phyloP scores from a whole-genome alignment of 2,888 invertebrate genomes.

The Noctua pronuba region DNA sequence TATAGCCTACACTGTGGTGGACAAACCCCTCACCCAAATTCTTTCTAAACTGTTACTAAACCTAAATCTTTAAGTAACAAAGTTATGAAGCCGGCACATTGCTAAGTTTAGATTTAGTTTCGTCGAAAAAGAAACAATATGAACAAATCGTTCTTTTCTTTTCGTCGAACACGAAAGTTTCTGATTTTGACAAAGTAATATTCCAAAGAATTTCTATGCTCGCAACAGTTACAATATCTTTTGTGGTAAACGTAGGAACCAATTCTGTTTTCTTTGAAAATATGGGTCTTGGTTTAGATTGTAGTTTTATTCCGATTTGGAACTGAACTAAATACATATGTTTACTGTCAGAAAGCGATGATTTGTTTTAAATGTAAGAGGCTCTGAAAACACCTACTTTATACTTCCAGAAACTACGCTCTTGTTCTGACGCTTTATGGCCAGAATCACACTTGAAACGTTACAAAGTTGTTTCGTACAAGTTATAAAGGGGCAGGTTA shows the following conservation, averaged over 20 bases:
- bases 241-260: conserved; percentile 31
- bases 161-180: conserved; percentile 21
- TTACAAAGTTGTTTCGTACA: no score
- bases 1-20: not conserved
- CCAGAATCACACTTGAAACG: not conserved
- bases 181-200: conserved; percentile 46
- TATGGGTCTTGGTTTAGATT: not conserved
- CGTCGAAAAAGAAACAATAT: conserved; percentile 2
- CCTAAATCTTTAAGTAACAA: not conserved
- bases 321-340: not conserved
- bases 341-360: not conserved
- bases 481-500: not conserved
- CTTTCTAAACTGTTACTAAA: not conserved
- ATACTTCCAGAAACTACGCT: not conserved
- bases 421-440: not conserved
- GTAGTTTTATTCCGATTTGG: conserved; percentile 12
- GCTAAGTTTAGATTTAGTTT: not conserved
- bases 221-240: conserved; percentile 43
- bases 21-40: not conserved
- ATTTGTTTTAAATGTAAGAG: not conserved
- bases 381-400: not conserved
- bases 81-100: not conserved
- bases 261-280: conserved; percentile 39
- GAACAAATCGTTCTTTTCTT: not conserved
- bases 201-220: conserved; percentile 12